Conservation (phyloP, 2,888 invertebrate genomes). For the Pollenia amentaria region DNA sequence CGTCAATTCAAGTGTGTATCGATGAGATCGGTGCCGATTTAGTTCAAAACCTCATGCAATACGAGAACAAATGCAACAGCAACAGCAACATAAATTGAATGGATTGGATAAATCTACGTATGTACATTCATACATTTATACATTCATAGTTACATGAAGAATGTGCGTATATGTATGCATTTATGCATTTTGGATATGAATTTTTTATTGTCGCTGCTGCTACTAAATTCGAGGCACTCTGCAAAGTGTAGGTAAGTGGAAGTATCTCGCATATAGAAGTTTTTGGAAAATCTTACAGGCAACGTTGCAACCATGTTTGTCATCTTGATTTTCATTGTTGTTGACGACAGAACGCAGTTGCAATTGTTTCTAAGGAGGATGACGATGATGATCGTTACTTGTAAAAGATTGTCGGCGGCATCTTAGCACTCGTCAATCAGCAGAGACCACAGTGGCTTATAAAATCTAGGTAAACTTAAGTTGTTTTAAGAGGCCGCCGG, state of each 20-base stretch:
- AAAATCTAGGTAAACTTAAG: constrained; percentile 67
- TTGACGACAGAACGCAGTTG: constrained; percentile 33
- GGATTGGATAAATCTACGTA: no score
- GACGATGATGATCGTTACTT: constrained; percentile 62
- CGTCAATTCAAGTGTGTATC: constrained; percentile 63
- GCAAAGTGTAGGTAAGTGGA: constrained; percentile 22
- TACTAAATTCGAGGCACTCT: not conserved
- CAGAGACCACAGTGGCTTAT: constrained; percentile 72
- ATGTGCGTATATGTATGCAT: constrained; percentile 21
- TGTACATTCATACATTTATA: no score
- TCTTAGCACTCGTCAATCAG: constrained; percentile 74
- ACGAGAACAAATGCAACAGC: constrained; percentile 13
- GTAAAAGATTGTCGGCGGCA: constrained; percentile 70
- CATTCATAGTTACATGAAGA: not conserved
- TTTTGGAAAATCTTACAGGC: constrained; percentile 25
- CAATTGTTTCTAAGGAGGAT: constrained; percentile 49
- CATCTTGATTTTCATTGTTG: constrained; percentile 64
- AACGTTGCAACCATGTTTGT: constrained; percentile 57
- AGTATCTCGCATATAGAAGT: constrained; percentile 6
- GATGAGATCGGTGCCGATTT: constrained; percentile 21
- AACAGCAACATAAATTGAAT: no score
- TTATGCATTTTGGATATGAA: constrained; percentile 35
- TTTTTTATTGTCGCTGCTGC: constrained; percentile 14
- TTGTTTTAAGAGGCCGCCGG: constrained; percentile 64
- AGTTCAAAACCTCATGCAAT: constrained; percentile 1